These are phyloP conservation scores for Acrobasis repandana DNA, from an alignment of 2,888 invertebrate species.

Conservation along the genomic window DNA sequence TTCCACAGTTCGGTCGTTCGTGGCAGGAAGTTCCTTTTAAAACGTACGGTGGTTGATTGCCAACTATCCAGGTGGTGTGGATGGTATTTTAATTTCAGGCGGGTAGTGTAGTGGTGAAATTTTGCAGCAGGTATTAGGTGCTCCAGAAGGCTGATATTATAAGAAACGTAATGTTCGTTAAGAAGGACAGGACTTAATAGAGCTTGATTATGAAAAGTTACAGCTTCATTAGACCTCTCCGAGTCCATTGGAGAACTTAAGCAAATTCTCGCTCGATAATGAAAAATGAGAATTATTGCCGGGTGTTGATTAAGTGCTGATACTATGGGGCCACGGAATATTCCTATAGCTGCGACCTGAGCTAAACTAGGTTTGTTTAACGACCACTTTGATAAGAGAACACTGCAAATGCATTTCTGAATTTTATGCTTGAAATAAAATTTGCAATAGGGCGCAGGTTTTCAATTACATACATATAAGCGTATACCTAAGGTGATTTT, in stretches of 20 bases:
- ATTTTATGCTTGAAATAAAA: not conserved
- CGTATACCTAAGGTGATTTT: too few relatives aligned
- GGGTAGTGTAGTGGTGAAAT: too few relatives aligned
- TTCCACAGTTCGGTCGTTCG: too few relatives aligned
- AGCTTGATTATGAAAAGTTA: not conserved
- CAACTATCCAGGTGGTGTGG: too few relatives aligned
- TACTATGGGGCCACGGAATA: not conserved
- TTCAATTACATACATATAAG: too few relatives aligned
- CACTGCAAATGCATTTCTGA: not conserved
- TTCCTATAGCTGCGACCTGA: not conserved
- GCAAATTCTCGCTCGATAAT: not conserved
- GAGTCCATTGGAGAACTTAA: not conserved
- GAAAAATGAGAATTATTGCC: not conserved
- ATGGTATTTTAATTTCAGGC: too few relatives aligned
- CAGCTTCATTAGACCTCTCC: not conserved
- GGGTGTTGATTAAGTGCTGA: not conserved
- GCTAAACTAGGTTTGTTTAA: not conserved
- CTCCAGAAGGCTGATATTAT: too few relatives aligned
- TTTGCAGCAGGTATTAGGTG: too few relatives aligned
- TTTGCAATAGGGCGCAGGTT: not conserved
- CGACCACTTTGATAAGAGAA: not conserved
- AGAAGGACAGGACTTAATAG: too few relatives aligned
- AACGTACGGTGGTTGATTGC: too few relatives aligned
- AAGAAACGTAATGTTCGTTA: too few relatives aligned
- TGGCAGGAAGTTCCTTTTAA: too few relatives aligned